Conservation (phyloP, 2,113 vertebrate species). For the Indicator maculatus region DNA sequence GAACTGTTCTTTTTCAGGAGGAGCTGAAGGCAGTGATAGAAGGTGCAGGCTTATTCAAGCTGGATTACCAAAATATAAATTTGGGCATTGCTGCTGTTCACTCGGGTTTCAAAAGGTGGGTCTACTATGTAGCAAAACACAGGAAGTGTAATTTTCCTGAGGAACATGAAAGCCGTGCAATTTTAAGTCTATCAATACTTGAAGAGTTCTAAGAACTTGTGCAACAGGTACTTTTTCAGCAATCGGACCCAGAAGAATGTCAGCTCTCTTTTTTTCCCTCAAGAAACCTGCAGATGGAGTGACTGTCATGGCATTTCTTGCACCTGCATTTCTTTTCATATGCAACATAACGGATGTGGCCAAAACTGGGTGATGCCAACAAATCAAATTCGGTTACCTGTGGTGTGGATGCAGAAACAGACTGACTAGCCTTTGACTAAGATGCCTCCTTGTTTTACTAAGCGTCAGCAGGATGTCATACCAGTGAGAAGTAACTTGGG, state of each 20-base stretch:
- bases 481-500: background rate
- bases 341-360: background rate
- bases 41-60: constrained; percentile 88
- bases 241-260: background rate
- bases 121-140: background rate
- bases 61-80: constrained; percentile 85
- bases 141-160: background rate
- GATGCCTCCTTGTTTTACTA: background rate
- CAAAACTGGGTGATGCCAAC: background rate
- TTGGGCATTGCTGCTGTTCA: constrained; percentile 92
- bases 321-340: background rate
- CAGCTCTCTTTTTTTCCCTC: background rate
- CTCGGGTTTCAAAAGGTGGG: constrained; percentile 94
- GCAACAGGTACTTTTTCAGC: background rate
- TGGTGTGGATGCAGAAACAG: background rate
- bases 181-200: background rate
- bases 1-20: constrained; percentile 80
- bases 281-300: background rate
- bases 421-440: background rate
- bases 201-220: background rate
- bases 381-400: background rate
- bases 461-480: background rate
- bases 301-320: background rate
- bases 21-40: constrained; percentile 92
- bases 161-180: background rate